Percentiles rank a stretch among this genome's conserved stretches.
phyloP scores from a whole-genome alignment of 2,113 vertebrate genomes.

The Scomber colias region DNA sequence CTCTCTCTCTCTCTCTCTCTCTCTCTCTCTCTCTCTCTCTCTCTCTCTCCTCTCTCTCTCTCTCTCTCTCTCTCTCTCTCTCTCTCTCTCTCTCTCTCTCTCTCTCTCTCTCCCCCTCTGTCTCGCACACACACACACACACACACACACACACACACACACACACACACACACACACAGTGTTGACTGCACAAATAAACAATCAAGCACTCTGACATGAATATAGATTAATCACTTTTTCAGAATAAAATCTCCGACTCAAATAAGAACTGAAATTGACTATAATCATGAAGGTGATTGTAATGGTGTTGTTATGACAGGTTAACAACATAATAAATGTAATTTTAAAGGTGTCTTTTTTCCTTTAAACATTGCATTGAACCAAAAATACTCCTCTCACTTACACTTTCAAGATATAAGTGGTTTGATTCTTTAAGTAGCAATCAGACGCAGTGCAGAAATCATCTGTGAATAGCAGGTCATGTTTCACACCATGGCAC shows the following conservation, averaged over 20 bases:
- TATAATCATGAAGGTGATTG: background rate
- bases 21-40: background rate
- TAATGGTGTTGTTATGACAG: conserved; percentile 26
- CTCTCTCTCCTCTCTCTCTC: background rate
- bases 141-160: no score
- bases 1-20: no score
- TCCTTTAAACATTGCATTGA: background rate
- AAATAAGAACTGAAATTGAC: conserved; percentile 13
- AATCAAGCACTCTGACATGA: conserved; percentile 45
- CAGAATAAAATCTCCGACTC: conserved; percentile 27
- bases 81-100: background rate
- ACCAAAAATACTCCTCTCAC: background rate
- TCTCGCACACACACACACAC: no score
- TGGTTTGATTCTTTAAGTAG: background rate
- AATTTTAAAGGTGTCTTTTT: background rate
- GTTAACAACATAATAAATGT: conserved; percentile 20
- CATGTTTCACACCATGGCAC: conserved; percentile 3
- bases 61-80: background rate
- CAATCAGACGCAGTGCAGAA: background rate
- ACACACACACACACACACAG: conserved; percentile 31
- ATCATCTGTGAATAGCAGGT: conserved; percentile 12
- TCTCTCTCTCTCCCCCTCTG: no score
- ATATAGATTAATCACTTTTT: conserved; percentile 29
- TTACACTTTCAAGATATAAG: background rate
- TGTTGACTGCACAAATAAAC: conserved; percentile 39